Base-by-base conservation (phyloP, 1,140 invertebrate genomes). In the Antheraea pernyi region DNA sequence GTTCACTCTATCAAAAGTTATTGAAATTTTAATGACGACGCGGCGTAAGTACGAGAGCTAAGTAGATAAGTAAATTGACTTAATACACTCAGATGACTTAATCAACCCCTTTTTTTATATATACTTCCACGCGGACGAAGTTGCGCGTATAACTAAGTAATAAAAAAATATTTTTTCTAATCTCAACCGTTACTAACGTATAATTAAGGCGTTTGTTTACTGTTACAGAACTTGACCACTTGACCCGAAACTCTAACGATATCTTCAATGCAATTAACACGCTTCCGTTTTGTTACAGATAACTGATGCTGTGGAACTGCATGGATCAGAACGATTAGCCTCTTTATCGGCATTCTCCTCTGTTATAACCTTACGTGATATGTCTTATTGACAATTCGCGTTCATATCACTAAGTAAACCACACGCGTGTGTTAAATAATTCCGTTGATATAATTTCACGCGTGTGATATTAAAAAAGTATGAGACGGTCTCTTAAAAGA, bases 371-470 rank as follows among this genome's bases (percentile, higher is more conserved):
- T 22, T n/a, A 53, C 13, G 18, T 46, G 64, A 65, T 11, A 65
- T 65, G 64, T 19, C 39, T 8, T 16, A 18, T 19, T 65, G 64
- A 65, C 64, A 65, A 48, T 22, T 42, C 64, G 64, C 42, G 42
- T 19, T 8, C 9, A 65, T 19, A 46, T 60, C 19, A 61, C 5
- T 13, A 10, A 65, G 18, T 19, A 48, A 9, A 46, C 5, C 62
- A 18, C 13, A 42, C 39, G 7, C 18, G 7, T 65, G 16, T 65
- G 13, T 48, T 48, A 13, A 13, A 53, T 61, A 61, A 30, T 61
- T 3, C 22, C 6, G 8, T 22, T 6, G 16, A 61, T 22, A 67
- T 63, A 73, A 77, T 83, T 86, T 72, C 83, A 88, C 88, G 86
- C 46, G 82, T 73, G 88, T 85, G 85, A 74, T 16, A 16, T n/a